Percentiles rank a stretch among this genome's conserved stretches.
phyloP scores from a whole-genome alignment of 2,797 vertebrate species.

The Argya squamiceps region DNA sequence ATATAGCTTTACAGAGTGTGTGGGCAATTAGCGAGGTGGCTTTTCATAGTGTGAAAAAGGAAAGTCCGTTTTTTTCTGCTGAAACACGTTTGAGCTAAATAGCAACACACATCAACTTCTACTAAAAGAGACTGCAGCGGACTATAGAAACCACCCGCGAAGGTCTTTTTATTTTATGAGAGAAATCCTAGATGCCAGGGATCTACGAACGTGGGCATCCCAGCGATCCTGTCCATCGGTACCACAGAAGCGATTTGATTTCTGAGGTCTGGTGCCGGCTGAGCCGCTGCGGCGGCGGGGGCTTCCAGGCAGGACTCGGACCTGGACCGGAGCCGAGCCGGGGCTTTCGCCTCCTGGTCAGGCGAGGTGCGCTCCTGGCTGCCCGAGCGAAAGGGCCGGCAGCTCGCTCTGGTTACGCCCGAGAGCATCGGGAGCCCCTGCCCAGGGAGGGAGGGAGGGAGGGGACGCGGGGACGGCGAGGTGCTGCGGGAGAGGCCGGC shows the following conservation, averaged over 20 bases:
- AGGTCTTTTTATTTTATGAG: background rate
- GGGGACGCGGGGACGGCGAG: background rate
- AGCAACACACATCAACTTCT: slow-evolving; percentile 9
- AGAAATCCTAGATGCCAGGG: no score
- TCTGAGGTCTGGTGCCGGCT: background rate
- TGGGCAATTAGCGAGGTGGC: slow-evolving; percentile 8
- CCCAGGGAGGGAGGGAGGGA: background rate
- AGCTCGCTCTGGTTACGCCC: background rate
- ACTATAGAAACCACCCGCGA: background rate
- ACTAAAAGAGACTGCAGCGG: background rate
- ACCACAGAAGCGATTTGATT: background rate
- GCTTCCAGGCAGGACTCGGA: background rate
- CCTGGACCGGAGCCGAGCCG: background rate
- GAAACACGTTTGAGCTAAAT: slow-evolving; percentile 34
- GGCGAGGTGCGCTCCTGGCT: background rate
- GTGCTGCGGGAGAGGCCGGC: background rate
- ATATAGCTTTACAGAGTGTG: background rate
- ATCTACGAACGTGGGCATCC: background rate
- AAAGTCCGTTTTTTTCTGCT: slow-evolving; percentile 28
- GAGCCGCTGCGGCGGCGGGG: background rate
- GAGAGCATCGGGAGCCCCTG: background rate
- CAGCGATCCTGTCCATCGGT: rapidly evolving
- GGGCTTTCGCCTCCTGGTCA: background rate
- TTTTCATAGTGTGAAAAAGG: slow-evolving; percentile 1
- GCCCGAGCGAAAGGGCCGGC: background rate